Evolutionary conservation across 2,113 vertebrate species (phyloP).

Genomic region (Aviceda subcristata): DNA sequence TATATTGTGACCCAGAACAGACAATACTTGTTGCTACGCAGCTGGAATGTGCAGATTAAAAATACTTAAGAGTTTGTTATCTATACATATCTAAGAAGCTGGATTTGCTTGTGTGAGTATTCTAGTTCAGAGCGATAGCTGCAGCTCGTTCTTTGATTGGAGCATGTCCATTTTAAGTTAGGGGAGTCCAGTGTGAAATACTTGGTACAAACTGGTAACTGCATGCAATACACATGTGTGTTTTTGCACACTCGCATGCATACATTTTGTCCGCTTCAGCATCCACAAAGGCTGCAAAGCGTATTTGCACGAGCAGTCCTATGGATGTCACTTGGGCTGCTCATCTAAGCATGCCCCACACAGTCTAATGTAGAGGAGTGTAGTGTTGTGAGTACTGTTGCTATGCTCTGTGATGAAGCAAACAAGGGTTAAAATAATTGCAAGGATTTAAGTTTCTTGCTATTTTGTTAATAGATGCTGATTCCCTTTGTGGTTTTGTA

Average conservation of each 20-base stretch:
- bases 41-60: neutral
- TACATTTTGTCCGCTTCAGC: neutral
- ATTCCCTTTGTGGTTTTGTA: neutral
- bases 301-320: too few relatives aligned
- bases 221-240: rapidly evolving
- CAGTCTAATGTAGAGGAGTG: neutral
- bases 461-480: neutral
- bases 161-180: neutral
- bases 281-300: neutral
- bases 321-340: neutral
- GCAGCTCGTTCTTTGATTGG: neutral
- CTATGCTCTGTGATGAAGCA: neutral
- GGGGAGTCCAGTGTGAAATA: neutral
- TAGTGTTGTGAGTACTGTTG: neutral
- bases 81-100: neutral
- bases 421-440: neutral
- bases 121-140: neutral
- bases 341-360: neutral
- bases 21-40: neutral
- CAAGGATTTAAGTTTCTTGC: neutral
- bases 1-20: neutral
- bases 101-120: neutral
- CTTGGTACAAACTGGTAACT: neutral
- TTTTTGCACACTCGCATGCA: rapidly evolving
- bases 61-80: neutral